Base-by-base conservation (phyloP, 2,888 invertebrate species). In the Mactromeris polynyma region DNA sequence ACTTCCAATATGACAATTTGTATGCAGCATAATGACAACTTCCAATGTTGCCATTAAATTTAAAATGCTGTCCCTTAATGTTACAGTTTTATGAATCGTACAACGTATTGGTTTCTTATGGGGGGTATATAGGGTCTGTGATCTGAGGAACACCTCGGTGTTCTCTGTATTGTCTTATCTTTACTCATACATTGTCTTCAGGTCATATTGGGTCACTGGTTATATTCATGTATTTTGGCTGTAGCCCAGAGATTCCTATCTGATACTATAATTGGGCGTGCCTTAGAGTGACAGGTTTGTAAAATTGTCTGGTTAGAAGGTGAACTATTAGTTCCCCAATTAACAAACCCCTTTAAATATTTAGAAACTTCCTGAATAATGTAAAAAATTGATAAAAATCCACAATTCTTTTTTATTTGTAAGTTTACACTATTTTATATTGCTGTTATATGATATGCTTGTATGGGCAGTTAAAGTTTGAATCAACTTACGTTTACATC, bases 211-310 rank as follows among this genome's bases (percentile, higher is more conserved):
- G 73, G 73, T 73, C 73, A 73, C 33, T 6, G 31, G 19, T 33
- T 17, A 36, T 73, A 19, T 73, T 33, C 17, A 36, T 26, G 26
- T 73, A 2, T 73, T 26, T 36, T 73, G 73, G 73, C 73, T 73
- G 4, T 19, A 33, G 17, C 33, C 73, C 73, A 73, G 36, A 73
- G 73, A 73, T 73, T 73, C 26, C 33, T 73, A 73, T 73, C 73
- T 73, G 19, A 73, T 73, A 73, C 73, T 73, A 73, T 73, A 73
- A 73, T 73, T 33, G 73, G 73, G 58, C 58, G 58, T 64, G 58
- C 58, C 26, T 64, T 6, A 6, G 26, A 64, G 46, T 46, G 46
- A 46, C 46, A 64, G 58, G 26, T 11, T n/a, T 4, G 58, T 19
- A 17, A n/a, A 64, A 64, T 26, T 64, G 58, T 64, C 21, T 26